These are phyloP conservation scores for Heterodera schachtii DNA, from an alignment of 1,140 invertebrate genomes.

Conservation along the genomic window DNA sequence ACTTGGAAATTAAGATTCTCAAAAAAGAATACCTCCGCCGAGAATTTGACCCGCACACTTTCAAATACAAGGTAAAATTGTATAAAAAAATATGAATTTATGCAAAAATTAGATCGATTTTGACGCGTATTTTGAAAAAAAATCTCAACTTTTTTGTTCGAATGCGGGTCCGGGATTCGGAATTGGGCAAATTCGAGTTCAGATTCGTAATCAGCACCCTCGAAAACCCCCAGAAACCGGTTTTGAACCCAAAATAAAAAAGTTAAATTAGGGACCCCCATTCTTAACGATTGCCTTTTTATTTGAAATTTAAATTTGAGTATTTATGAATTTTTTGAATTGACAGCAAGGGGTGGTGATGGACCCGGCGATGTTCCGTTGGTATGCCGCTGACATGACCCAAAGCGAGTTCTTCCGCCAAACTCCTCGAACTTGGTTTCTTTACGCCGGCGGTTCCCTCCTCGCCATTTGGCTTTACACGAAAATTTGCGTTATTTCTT, in stretches of 20 bases:
- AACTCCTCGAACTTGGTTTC: conserved; percentile 57
- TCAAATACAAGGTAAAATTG: conserved; percentile 60
- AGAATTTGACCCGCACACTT: conserved; percentile 62
- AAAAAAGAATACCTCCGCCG: conserved; percentile 64
- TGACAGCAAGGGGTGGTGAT: conserved; percentile 60
- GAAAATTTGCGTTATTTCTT: conserved; percentile 45
- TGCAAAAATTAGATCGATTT: too few species aligned
- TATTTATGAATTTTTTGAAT: conserved; percentile 15
- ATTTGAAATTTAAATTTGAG: not conserved
- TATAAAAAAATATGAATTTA: too few species aligned
- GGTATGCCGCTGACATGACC: conserved; percentile 65
- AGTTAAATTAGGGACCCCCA: too few species aligned
- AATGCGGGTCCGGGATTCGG: too few species aligned
- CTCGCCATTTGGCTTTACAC: conserved; percentile 56
- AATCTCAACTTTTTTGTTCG: too few species aligned
- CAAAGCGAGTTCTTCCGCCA: conserved; percentile 61
- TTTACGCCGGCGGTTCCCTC: conserved; percentile 54
- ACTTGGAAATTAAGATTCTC: conserved; percentile 45
- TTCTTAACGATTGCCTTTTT: conserved; percentile 27
- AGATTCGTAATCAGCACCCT: too few species aligned
- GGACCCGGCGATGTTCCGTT: conserved; percentile 65
- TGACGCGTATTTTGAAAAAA: too few species aligned
- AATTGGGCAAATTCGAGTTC: too few species aligned
- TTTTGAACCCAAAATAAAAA: too few species aligned
- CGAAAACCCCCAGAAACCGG: too few species aligned